Conservation (phyloP, 1,140 invertebrate species). For the Matsumurasca onukii region DNA sequence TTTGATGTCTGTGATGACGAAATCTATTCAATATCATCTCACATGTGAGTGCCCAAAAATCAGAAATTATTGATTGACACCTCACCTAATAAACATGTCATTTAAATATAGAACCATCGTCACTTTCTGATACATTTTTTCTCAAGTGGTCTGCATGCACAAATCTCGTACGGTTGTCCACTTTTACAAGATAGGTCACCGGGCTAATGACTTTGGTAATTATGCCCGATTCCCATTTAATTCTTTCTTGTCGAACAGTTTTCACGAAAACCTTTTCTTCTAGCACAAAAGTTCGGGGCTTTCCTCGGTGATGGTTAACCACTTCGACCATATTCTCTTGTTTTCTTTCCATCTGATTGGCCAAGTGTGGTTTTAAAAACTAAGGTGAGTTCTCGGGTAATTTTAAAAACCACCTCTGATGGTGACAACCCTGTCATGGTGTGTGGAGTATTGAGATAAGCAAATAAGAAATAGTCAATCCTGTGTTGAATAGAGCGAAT, state of each 20-base stretch:
- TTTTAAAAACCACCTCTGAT: neutral
- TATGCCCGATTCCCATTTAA: neutral
- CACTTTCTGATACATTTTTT: too few species aligned
- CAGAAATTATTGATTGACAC: too few species aligned
- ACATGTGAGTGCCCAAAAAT: too few species aligned
- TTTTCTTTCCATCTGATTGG: neutral
- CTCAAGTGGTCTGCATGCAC: neutral
- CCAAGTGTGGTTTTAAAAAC: too few species aligned
- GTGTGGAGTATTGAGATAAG: conserved; percentile 20
- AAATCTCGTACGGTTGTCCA: neutral
- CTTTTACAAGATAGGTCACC: neutral
- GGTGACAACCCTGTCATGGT: conserved; percentile 1
- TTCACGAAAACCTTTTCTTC: neutral
- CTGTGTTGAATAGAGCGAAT: neutral
- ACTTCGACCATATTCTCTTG: neutral
- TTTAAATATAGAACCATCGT: too few species aligned
- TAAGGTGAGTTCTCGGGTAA: neutral
- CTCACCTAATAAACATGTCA: too few species aligned
- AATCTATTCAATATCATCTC: too few species aligned
- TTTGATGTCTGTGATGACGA: too few species aligned
- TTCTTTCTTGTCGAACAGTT: neutral
- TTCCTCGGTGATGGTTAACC: neutral
- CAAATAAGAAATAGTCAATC: conserved; percentile 16
- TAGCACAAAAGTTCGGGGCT: neutral
- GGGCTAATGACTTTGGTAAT: too few species aligned